Percentiles rank a stretch among this genome's conserved stretches.
Evolutionary conservation across 1,140 invertebrate species (phyloP).

Genomic region (Lepidurus arcticus): DNA sequence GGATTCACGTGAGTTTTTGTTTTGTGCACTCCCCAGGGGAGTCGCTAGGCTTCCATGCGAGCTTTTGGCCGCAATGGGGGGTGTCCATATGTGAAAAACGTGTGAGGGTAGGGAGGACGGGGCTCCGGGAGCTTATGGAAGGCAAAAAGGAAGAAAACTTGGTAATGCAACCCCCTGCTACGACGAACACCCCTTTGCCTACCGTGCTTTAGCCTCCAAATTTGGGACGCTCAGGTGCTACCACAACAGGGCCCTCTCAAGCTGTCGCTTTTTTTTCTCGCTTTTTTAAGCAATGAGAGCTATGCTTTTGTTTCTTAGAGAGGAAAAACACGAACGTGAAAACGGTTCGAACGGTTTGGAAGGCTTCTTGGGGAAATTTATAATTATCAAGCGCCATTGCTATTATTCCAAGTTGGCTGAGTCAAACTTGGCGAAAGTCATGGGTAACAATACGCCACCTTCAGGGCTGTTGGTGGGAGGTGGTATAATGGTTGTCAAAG

Average conservation of each 20-base stretch:
- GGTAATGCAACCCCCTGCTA: slow-evolving; percentile 13
- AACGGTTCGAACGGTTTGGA: no score
- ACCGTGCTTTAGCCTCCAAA: slow-evolving; percentile 18
- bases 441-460: not conserved
- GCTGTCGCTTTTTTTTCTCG: no score
- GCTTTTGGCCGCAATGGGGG: not conserved
- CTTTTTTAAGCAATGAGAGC: no score
- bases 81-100: slow-evolving; percentile 18
- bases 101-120: not conserved
- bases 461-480: not conserved
- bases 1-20: not conserved
- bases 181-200: slow-evolving; percentile 12
- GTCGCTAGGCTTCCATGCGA: slow-evolving; percentile 14
- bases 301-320: no score
- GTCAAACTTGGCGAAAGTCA: not conserved
- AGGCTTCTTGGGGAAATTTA: no score
- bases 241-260: not conserved
- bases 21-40: not conserved
- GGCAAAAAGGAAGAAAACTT: not conserved
- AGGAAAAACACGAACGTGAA: no score
- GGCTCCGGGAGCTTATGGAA: not conserved
- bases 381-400: no score
- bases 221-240: slow-evolving; percentile 20
- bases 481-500: not conserved
- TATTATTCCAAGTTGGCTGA: not conserved